A percentile compares a stretch with the other conserved stretches of the same genome.
Evolutionary conservation across 1,140 invertebrate species (phyloP).

Genomic region (Scylla paramamosain): DNA sequence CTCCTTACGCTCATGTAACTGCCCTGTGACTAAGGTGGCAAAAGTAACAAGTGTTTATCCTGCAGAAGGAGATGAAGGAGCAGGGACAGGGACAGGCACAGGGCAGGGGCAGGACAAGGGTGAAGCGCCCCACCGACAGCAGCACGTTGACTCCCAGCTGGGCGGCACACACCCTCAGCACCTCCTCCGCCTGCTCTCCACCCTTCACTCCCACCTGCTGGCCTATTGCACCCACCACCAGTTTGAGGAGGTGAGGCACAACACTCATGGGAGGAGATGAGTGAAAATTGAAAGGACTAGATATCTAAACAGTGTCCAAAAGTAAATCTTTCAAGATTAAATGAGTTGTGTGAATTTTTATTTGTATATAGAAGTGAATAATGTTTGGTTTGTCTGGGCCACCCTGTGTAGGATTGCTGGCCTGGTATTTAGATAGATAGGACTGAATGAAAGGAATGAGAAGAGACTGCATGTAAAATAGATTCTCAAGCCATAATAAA

Average conservation of each 20-base stretch:
- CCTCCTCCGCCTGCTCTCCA: constrained; percentile 83
- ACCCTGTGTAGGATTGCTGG: too few species aligned
- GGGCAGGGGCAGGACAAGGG: neutral
- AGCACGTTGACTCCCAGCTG: constrained; percentile 70
- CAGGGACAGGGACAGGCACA: neutral
- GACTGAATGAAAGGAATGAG: too few species aligned
- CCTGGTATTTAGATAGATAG: too few species aligned
- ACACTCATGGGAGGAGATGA: too few species aligned
- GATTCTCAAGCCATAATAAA: too few species aligned
- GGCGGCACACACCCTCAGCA: constrained; percentile 80
- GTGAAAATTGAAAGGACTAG: neutral
- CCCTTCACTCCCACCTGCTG: constrained; percentile 84
- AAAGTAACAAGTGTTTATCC: too few species aligned
- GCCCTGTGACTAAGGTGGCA: too few species aligned
- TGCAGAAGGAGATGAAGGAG: neutral
- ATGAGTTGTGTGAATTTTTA: too few species aligned
- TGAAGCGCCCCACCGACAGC: constrained; percentile 30
- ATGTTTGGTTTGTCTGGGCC: too few species aligned
- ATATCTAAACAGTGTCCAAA: neutral
- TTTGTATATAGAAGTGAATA: too few species aligned
- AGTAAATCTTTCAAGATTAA: neutral
- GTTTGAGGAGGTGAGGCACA: constrained; percentile 62
- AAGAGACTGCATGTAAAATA: too few species aligned
- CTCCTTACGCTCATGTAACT: too few species aligned
- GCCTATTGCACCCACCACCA: constrained; percentile 80